These are phyloP conservation scores for Lepidotrigona ventralis DNA, from an alignment of 1,140 invertebrate genomes.

Conservation along the genomic window DNA sequence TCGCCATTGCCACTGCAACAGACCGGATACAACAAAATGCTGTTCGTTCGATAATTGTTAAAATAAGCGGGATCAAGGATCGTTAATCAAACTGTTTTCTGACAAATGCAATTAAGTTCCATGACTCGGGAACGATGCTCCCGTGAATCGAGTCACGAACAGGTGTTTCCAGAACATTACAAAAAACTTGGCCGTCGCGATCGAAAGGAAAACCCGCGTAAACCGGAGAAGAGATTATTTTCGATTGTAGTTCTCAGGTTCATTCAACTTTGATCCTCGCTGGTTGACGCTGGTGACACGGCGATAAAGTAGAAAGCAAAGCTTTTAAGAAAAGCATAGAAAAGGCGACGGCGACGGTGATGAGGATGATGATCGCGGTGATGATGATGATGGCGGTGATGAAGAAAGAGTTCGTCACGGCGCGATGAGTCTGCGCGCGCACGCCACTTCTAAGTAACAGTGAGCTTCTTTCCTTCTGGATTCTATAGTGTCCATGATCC, in stretches of 20 bases:
- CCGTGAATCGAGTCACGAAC: background rate
- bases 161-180: background rate
- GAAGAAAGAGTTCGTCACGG: constrained; percentile 47
- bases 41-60: background rate
- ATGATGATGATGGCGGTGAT: constrained; percentile 10
- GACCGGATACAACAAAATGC: background rate
- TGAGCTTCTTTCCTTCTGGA: constrained; percentile 19
- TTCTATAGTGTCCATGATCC: background rate
- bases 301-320: constrained; percentile 30
- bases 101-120: background rate
- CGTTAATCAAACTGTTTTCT: background rate
- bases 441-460: background rate
- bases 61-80: too few relatives aligned
- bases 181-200: too few relatives aligned
- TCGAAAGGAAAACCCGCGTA: background rate
- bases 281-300: background rate
- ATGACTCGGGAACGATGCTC: background rate
- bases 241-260: background rate
- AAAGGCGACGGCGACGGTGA: constrained; percentile 34
- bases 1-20: background rate
- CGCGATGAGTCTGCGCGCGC: constrained; percentile 23
- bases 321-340: constrained; percentile 13
- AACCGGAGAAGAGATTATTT: background rate
- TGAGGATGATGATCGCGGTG: constrained; percentile 30
- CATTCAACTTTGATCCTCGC: constrained; percentile 12